Evolutionary conservation across 2,113 vertebrate species (phyloP), one percentile per base, ranked within the genome.

Genomic region (Sterrhoptilus dennistouni): DNA sequence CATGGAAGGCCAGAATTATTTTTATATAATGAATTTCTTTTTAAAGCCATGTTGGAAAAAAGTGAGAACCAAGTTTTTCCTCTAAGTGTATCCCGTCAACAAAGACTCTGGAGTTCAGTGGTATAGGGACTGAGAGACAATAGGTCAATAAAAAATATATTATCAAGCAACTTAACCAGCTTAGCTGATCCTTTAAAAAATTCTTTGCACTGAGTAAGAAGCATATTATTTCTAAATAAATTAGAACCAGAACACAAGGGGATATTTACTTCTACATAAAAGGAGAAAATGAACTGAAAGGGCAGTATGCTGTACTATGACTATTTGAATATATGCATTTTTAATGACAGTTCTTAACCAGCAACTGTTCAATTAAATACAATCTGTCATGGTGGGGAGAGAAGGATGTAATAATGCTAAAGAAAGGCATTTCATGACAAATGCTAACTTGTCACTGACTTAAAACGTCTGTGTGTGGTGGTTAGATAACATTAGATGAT

Each of bases 301-400:
- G 93, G 68, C 96, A 97, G 54, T 93, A 77, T 2, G 6, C 71
- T 68, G 68, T 53, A 76, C 86, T 40, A 61, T 84, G 64, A 95
- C 42, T 83, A 89, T 97, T 97, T 97, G 87, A 93, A 91, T 95
- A 91, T 87, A 94, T 94, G 83, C 94, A 93, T 97, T 97, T 98
- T 96, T 95, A 95, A 96, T 57, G 56, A 90, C 63, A 88, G 59
- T 93, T 97, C 95, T 95, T 97, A 97, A 97, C 61, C 95, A 95
- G 92, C 79, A 97, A 97, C 88, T 95, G 94, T 97, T 97, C 96
- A 97, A 96, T 98, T 97, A 98, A 98, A 95, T 96, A 40, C 95
- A 97, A 93, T 98, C 97, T 98, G 95, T 97, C 96, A 95, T 60
- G 53, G 88, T 96, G 69, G 75, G 38, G 72, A 60, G 76, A 47